Conservation (phyloP, 2,888 invertebrate species). For the Palloptera scutellata region DNA sequence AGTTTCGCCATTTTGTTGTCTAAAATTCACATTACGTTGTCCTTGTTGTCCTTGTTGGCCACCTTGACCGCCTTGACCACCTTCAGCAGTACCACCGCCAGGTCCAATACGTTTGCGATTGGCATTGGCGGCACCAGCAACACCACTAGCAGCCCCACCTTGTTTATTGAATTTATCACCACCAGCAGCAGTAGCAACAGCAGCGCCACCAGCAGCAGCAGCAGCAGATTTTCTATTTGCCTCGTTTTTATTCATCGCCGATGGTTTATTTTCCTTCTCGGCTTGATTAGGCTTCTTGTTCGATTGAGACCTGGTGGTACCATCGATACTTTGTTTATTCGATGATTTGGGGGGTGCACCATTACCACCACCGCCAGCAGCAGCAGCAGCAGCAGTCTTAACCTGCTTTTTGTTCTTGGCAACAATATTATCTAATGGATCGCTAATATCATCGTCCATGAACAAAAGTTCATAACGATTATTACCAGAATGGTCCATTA, state of each 20-base stretch:
- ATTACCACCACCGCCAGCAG: slow-evolving; percentile 36
- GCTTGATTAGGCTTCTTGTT: slow-evolving; percentile 56
- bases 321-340: slow-evolving; percentile 44
- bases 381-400: slow-evolving; percentile 47
- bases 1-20: slow-evolving; percentile 67
- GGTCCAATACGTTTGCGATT: slow-evolving; percentile 50
- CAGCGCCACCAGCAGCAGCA: slow-evolving; percentile 33
- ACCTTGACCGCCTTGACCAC: slow-evolving; percentile 42
- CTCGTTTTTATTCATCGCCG: slow-evolving; percentile 60
- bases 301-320: slow-evolving; percentile 35
- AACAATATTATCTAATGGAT: slow-evolving; percentile 64
- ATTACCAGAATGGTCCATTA: slow-evolving; percentile 63
- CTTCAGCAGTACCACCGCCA: slow-evolving; percentile 40
- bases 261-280: slow-evolving; percentile 64
- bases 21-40: slow-evolving; percentile 50
- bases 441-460: slow-evolving; percentile 64
- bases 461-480: slow-evolving; percentile 65
- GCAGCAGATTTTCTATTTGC: slow-evolving; percentile 48
- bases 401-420: slow-evolving; percentile 60
- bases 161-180: slow-evolving; percentile 48
- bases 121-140: slow-evolving; percentile 41
- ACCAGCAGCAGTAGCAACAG: slow-evolving; percentile 30
- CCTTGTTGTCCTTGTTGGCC: slow-evolving; percentile 45
- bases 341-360: slow-evolving; percentile 34
- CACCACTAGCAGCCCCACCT: slow-evolving; percentile 45